Base-by-base conservation (phyloP, 2,888 invertebrate species). In the Rhingia campestris region DNA sequence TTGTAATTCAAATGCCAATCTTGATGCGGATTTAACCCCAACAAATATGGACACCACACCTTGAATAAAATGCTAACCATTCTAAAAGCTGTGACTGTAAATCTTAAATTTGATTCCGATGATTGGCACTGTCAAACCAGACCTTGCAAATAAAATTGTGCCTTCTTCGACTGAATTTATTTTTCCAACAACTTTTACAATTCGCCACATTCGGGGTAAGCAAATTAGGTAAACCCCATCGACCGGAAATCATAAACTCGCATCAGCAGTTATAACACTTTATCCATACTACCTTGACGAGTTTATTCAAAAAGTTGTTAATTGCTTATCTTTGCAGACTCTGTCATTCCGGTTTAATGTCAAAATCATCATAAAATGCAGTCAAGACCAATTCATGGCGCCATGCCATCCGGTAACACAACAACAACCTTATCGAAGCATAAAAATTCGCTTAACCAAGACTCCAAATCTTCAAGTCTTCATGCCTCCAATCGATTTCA, bases 381-480 rank as follows among this genome's bases (percentile, higher is more conserved):
- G 70, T 61, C 58, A 45, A 37, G 54, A 53, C 47, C 53, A 63
- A 73, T 45, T 63, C 43, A 53, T 54, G 73, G 73, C 73, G 73
- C 73, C 73, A 73, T 63, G 73, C 73, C 73, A 73, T 63, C 37
- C 35, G 53, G 9, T n/a, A 58, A 22, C 9, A 59, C 47, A 7
- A 69, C 41, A 59, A 58, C 3, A 47, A 12, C 49, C 10, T 22
- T 12, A 9, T 47, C 33, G 5, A 32, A 70, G 1, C 30, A 37
- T 22, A 12, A 6, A 43, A 51, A 51, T 37, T 79, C 37, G 73
- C 70, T 41, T 33, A 49, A 59, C 59, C 49, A 4, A 22, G 22
- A 22, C 22, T 2, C n/a, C 49, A 51, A 59, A 58, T 35, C 56
- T n/a, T n/a, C n/a, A n/a, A n/a, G 45, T 9, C 35, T 43, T 10